Conservation (phyloP, 2,888 invertebrate genomes). For the Mechanitis mazaeus region DNA sequence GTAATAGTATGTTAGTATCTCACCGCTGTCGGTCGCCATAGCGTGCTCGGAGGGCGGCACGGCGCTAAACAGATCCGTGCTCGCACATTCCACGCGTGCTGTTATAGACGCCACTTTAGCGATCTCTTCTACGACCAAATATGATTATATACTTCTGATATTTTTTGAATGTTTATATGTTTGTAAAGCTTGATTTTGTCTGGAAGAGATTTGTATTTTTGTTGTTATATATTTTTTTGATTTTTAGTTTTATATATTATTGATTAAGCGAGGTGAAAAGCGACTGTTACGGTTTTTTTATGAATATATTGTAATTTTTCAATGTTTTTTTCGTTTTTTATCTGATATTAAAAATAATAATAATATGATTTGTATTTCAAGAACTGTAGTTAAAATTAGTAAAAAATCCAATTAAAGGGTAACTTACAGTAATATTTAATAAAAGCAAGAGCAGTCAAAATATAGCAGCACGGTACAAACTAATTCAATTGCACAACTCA, state of each 20-base stretch:
- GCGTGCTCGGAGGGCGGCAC: constrained; percentile 74
- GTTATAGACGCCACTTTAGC: constrained; percentile 66
- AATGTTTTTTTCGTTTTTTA: neutral
- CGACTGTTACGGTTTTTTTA: constrained; percentile 9
- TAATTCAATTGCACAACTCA: constrained; percentile 32
- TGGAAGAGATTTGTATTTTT: constrained; percentile 21
- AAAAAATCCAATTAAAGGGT: neutral
- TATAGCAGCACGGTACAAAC: constrained; percentile 17
- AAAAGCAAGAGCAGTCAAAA: neutral
- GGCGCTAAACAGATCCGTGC: constrained; percentile 66
- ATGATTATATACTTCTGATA: too few relatives aligned
- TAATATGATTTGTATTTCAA: too few relatives aligned
- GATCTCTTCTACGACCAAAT: constrained; percentile 34
- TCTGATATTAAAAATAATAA: too few relatives aligned
- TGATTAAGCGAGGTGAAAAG: constrained; percentile 12
- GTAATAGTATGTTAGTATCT: constrained; percentile 35
- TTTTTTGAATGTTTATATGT: constrained; percentile 7
- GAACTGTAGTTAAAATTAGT: too few relatives aligned
- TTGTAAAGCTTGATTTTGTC: constrained; percentile 25
- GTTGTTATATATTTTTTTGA: constrained; percentile 1
- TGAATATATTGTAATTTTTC: neutral
- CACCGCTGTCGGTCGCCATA: constrained; percentile 75
- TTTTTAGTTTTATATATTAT: neutral
- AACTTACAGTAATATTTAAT: neutral
- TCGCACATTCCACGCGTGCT: constrained; percentile 70